Conservation (phyloP, 2,888 invertebrate species). For the Caenorhabditis plicata region DNA sequence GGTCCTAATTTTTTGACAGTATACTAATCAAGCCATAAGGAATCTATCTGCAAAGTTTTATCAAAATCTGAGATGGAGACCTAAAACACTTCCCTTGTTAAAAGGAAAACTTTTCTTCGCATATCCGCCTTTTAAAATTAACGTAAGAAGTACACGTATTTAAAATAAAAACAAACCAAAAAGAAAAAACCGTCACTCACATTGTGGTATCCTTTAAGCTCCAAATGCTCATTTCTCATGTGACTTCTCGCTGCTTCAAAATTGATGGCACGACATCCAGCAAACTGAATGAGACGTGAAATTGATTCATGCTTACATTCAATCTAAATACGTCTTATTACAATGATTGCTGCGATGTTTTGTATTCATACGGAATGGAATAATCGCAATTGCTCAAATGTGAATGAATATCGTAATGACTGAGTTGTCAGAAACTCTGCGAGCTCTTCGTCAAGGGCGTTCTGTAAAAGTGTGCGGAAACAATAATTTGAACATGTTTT, state of each 20-base stretch:
- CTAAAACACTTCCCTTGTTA: no score
- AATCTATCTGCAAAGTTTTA: no score
- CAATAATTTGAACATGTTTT: no score
- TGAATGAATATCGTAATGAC: conserved; percentile 1
- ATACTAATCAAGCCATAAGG: no score
- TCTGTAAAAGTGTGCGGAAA: no score
- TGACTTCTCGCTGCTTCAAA: conserved; percentile 19
- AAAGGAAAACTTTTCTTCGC: no score
- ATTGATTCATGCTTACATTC: conserved; percentile 10
- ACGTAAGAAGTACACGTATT: no score
- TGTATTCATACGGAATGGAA: conserved; percentile 17
- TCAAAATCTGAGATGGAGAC: no score
- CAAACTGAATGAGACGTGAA: conserved; percentile 6
- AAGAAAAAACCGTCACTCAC: conserved; percentile 3
- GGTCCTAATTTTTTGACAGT: no score
- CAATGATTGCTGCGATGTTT: not conserved
- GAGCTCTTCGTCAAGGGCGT: conserved; percentile 17
- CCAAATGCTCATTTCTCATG: conserved; percentile 2
- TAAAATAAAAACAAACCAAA: not conserved
- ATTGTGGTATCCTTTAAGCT: conserved; percentile 7
- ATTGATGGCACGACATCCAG: conserved; percentile 8
- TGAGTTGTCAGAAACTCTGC: conserved; percentile 11
- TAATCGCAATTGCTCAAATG: conserved; percentile 20
- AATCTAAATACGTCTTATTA: not conserved
- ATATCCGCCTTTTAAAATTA: no score